Evolutionary conservation across 23 tunicate genomes (phyloP).

Genomic region (Diplosoma virens): DNA sequence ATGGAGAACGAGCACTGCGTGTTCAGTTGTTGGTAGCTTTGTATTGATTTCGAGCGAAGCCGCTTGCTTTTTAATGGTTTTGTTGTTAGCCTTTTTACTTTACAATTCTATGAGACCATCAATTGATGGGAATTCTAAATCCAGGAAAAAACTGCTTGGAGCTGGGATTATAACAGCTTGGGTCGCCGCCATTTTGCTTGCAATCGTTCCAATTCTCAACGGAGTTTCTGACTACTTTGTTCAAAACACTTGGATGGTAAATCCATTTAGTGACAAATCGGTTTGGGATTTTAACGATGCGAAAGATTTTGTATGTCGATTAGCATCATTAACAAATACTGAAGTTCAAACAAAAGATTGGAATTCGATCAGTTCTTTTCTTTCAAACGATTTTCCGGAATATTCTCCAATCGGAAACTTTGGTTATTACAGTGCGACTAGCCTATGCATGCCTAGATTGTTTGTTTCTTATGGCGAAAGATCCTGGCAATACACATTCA

Average conservation of each 20-base stretch:
- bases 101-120: not conserved
- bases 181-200: constrained; percentile 13
- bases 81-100: not conserved
- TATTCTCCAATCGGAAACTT: constrained; percentile 16
- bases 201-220: constrained; percentile 1
- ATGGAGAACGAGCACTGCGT: constrained; percentile 28
- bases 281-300: not conserved
- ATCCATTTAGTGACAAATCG: not conserved
- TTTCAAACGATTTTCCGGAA: not conserved
- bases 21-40: not conserved
- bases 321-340: not conserved
- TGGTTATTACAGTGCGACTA: constrained; percentile 45
- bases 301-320: not conserved
- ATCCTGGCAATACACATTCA: constrained; percentile 29
- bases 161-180: constrained; percentile 7
- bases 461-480: constrained; percentile 2
- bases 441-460: constrained; percentile 43
- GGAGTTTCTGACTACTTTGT: constrained; percentile 1
- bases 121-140: not conserved
- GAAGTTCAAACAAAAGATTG: not conserved
- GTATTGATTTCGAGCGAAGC: constrained; percentile 25
- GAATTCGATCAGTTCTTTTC: not conserved
- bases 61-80: constrained; percentile 17
- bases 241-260: constrained; percentile 12
- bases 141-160: not conserved